These are phyloP conservation scores for Orthosia gothica DNA, from an alignment of 2,888 invertebrate species.

Conservation along the genomic window DNA sequence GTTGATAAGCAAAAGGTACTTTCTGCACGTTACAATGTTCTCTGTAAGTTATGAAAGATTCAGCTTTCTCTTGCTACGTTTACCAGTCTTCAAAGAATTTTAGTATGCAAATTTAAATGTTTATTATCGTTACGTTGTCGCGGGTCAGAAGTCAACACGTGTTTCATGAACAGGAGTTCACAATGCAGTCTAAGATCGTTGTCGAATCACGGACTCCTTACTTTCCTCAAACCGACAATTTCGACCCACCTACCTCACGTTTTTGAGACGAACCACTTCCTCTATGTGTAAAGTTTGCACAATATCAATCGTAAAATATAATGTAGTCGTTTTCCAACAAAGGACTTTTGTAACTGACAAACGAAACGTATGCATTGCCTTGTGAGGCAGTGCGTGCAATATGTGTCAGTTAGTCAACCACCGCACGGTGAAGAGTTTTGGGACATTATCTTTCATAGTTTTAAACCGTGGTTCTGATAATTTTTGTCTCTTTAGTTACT, in stretches of 20 bases:
- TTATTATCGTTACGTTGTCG: slow-evolving; percentile 67
- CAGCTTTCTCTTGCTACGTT: slow-evolving; percentile 45
- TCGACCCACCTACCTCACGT: slow-evolving; percentile 73
- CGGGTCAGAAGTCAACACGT: slow-evolving; percentile 74
- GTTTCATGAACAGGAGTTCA: slow-evolving; percentile 67
- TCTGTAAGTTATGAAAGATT: slow-evolving; percentile 32
- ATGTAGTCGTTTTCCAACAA: slow-evolving; percentile 71
- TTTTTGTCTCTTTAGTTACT: background rate
- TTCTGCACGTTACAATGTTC: background rate
- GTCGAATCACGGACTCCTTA: slow-evolving; percentile 80
- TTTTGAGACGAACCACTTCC: slow-evolving; percentile 61
- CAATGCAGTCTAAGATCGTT: slow-evolving; percentile 73
- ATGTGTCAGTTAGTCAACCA: slow-evolving; percentile 24
- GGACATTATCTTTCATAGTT: slow-evolving; percentile 22
- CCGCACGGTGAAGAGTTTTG: background rate
- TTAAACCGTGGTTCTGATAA: background rate
- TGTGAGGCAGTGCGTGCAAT: slow-evolving; percentile 46
- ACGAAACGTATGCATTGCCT: slow-evolving; percentile 40
- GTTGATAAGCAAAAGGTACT: background rate
- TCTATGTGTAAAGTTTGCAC: slow-evolving; percentile 64
- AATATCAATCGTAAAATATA: slow-evolving; percentile 73
- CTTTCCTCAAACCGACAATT: slow-evolving; percentile 73
- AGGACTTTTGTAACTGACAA: slow-evolving; percentile 67
- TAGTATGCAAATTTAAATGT: slow-evolving; percentile 61
- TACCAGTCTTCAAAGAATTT: slow-evolving; percentile 51